Percentiles rank a stretch among this genome's conserved stretches.
These are phyloP conservation scores for Halichoerus grypus DNA, from an alignment of 2,113 vertebrate species.

Conservation along the genomic window DNA sequence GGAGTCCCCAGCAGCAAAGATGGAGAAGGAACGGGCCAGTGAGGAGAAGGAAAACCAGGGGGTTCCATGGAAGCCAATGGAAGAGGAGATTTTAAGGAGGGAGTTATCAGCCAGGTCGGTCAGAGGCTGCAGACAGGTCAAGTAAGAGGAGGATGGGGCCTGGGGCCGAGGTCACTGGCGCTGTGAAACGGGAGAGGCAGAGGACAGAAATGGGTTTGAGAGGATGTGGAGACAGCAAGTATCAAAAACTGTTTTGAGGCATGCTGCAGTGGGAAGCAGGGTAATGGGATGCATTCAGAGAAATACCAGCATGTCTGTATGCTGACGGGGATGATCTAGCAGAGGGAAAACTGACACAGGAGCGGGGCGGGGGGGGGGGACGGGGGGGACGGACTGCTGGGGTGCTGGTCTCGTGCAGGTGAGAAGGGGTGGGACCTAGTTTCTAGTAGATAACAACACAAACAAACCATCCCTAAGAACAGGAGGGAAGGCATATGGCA, in stretches of 20 bases:
- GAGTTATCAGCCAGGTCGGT: background rate
- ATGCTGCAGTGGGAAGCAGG: background rate
- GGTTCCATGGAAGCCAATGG: background rate
- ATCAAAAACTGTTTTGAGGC: background rate
- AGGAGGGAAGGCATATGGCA: background rate
- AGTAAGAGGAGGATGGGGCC: background rate
- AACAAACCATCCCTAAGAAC: background rate
- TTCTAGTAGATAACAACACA: background rate
- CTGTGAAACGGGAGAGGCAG: background rate
- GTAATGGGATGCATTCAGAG: background rate
- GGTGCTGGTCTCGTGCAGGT: background rate
- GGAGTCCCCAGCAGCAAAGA: background rate
- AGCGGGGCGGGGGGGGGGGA: background rate
- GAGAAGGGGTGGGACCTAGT: background rate
- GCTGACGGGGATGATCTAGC: background rate
- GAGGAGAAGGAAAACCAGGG: background rate
- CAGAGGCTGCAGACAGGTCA: background rate
- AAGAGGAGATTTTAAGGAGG: background rate
- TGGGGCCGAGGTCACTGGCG: background rate
- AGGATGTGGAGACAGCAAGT: background rate
- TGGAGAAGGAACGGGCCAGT: background rate
- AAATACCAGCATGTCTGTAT: background rate
- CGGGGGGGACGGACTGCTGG: background rate
- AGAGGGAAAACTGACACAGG: background rate
- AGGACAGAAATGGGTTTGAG: background rate